These are phyloP conservation scores for Strix aluco DNA, from an alignment of 2,113 vertebrate species.

Conservation along the genomic window DNA sequence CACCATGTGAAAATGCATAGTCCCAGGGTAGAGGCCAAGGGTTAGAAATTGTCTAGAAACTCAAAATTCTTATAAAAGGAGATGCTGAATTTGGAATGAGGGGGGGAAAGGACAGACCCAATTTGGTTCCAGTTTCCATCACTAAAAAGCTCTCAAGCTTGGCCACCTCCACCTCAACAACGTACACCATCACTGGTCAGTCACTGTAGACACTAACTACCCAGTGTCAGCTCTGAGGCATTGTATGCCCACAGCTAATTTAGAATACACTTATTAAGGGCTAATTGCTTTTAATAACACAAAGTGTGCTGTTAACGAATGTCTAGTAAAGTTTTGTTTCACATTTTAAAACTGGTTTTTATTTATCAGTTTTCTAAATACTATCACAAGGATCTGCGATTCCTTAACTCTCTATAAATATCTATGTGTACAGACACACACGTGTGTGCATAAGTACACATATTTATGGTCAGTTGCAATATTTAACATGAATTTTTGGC, in stretches of 20 bases:
- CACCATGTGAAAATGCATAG: not conserved
- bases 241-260: not conserved
- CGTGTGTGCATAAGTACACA: fast-evolving
- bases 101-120: not conserved
- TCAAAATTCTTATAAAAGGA: not conserved
- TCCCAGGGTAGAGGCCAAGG: not conserved
- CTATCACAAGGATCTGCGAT: not conserved
- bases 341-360: not conserved
- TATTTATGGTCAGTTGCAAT: not conserved
- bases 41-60: not conserved
- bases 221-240: not conserved
- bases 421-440: not conserved
- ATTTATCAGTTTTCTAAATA: not conserved
- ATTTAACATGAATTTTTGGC: not conserved
- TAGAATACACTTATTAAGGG: not conserved
- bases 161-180: not conserved
- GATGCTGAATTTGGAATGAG: not conserved
- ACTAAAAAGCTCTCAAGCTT: not conserved
- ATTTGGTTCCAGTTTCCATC: not conserved
- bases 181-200: no score
- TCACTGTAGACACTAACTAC: not conserved
- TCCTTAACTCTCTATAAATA: not conserved
- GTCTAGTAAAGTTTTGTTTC: not conserved
- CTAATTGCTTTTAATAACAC: not conserved
- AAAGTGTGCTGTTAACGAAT: not conserved